phyloP scores from a whole-genome alignment of 2,888 invertebrate genomes.

The Hypomecis punctinalis region DNA sequence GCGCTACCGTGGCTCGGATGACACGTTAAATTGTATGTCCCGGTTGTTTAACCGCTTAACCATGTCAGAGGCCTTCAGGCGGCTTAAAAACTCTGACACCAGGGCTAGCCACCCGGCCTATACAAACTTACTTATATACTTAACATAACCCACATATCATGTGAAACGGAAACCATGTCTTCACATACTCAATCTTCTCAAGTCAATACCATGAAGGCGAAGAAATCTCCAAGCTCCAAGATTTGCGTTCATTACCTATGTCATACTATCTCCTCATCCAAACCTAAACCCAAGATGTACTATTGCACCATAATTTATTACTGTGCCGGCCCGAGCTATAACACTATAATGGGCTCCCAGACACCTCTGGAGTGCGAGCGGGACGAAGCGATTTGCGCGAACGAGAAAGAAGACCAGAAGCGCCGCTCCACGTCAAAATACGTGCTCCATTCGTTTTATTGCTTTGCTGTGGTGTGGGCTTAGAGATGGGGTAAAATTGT shows the following conservation, averaged over 20 bases:
- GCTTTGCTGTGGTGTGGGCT: slow-evolving; percentile 63
- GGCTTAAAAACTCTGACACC: too few species aligned
- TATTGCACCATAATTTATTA: slow-evolving; percentile 81
- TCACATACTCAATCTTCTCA: too few species aligned
- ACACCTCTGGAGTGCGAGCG: slow-evolving; percentile 71
- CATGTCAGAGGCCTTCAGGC: too few species aligned
- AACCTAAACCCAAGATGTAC: slow-evolving; percentile 54
- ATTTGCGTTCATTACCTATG: slow-evolving; percentile 21
- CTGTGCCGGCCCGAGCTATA: slow-evolving; percentile 71
- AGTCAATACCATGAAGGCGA: background rate
- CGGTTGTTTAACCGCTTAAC: too few species aligned
- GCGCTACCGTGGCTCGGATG: too few species aligned
- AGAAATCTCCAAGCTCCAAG: background rate
- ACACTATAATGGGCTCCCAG: slow-evolving; percentile 80
- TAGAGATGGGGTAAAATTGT: slow-evolving; percentile 33
- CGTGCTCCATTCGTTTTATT: slow-evolving; percentile 85
- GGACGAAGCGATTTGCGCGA: slow-evolving; percentile 61
- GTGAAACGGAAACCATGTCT: too few species aligned
- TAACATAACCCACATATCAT: too few species aligned
- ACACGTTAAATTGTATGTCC: too few species aligned
- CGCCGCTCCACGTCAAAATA: slow-evolving; percentile 85
- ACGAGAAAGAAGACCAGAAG: slow-evolving; percentile 76
- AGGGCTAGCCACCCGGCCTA: too few species aligned
- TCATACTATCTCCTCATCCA: slow-evolving; percentile 36
- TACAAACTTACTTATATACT: too few species aligned